Conservation (phyloP, 2,113 vertebrate species). For the Erinaceus europaeus region DNA sequence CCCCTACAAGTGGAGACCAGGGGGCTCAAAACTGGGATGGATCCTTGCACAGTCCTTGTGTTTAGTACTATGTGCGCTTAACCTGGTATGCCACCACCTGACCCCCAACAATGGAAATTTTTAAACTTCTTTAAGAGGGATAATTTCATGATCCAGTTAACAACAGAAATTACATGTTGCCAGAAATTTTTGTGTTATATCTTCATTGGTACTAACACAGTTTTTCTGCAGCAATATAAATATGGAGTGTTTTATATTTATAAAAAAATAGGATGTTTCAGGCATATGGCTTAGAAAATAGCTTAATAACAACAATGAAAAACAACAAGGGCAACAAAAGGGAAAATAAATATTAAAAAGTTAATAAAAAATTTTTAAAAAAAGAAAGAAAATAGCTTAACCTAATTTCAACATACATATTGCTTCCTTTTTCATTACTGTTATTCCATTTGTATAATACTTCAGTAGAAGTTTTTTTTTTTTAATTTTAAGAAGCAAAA, state of each 20-base stretch:
- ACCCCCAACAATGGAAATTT: no score
- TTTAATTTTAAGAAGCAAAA: not conserved
- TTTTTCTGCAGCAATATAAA: conserved; percentile 3
- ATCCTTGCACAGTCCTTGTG: no score
- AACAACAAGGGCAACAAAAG: no score
- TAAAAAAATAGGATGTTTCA: conserved; percentile 1
- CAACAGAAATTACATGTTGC: not conserved
- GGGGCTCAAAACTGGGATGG: no score
- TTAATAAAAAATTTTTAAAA: no score
- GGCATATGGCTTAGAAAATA: not conserved
- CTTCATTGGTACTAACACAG: not conserved
- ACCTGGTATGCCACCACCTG: no score
- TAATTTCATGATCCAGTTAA: not conserved
- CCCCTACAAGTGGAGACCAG: no score
- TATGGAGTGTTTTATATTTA: not conserved
- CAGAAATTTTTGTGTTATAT: not conserved
- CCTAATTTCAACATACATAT: not conserved
- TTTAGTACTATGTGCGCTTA: no score
- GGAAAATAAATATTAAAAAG: no score
- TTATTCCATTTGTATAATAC: not conserved
- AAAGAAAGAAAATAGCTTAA: no score
- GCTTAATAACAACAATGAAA: no score
- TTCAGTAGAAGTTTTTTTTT: not conserved
- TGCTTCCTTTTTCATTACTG: not conserved
- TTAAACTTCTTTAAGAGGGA: conserved; percentile 7